Base-by-base conservation (phyloP, 2,113 vertebrate genomes). In the Murina feae region DNA sequence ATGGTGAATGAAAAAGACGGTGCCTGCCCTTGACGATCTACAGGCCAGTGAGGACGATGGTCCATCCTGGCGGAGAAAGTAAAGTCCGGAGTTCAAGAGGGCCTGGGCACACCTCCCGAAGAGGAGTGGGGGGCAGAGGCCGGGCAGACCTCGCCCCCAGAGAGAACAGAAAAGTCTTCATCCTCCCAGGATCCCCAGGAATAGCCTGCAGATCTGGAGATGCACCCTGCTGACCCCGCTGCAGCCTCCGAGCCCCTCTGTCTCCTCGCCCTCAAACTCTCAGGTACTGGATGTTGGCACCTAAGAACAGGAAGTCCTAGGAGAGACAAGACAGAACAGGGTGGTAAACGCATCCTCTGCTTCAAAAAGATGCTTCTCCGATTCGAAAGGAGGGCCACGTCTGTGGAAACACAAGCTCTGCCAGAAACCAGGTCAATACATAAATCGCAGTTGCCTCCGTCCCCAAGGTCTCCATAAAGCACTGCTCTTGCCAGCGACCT, bases 301-400 rank as follows among this genome's bases (percentile, higher is more conserved):
- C 97, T 94, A 97, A 68, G 51, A 94, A 94, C 76, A 97, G 84
- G 69, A 97, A 97, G 84, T 92, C 76, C 97, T 97, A 92, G 93
- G 58, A 89, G 47, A 89, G 80, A 93, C 14, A 65, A 90, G 72
- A 94, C 30, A 69, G 86, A 17, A 63, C 30, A 63, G 39, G 35
- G 66, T 81, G 58, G 53, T 5, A 5, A 60, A 49, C 65, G 58
- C 47, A 69, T 53, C 13, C 13, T 65, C 71, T 49, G 6, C 3
- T 60, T 44, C 69, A 28, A 3, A 51, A 65, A 58, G 79, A 47
- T 0, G 16, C 12, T 4, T 1, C 28, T 87, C 69, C 0, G 1
- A 53, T 47, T 35, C 28, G 28, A 65, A 90, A 18, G n/a, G 85
- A 72, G 42, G 12, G 30, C n/a, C 14, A 4, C 0, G 0, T 28